These are phyloP conservation scores for Eupithecia vulgata DNA, from an alignment of 2,888 invertebrate species.

Conservation along the genomic window DNA sequence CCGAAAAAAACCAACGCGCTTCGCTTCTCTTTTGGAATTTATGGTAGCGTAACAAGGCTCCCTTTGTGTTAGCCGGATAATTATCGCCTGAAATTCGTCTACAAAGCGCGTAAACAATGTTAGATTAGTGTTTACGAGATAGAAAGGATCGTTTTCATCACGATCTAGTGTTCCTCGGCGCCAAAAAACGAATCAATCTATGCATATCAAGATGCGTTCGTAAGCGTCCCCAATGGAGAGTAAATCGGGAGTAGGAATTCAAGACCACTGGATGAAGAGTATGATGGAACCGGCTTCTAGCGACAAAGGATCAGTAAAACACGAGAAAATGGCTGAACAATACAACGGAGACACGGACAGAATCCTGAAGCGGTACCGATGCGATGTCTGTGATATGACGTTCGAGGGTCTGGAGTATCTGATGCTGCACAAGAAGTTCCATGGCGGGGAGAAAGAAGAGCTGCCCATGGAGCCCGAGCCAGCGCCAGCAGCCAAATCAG, in stretches of 20 bases:
- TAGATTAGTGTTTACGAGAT: conserved; percentile 56
- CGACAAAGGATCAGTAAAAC: conserved; percentile 76
- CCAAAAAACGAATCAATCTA: conserved; percentile 74
- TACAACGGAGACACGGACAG: conserved; percentile 72
- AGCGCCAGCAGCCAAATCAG: conserved; percentile 56
- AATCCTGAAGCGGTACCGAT: conserved; percentile 70
- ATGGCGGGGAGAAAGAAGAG: conserved; percentile 74
- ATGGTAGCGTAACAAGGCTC: conserved; percentile 83
- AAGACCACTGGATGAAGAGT: conserved; percentile 81
- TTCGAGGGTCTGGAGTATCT: conserved; percentile 78
- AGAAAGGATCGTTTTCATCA: conserved; percentile 44
- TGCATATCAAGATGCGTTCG: conserved; percentile 59
- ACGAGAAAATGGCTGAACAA: conserved; percentile 77
- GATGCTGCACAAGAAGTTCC: conserved; percentile 78
- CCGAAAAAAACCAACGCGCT: conserved; percentile 79
- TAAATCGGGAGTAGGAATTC: conserved; percentile 72
- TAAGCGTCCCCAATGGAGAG: conserved; percentile 73
- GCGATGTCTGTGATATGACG: conserved; percentile 76
- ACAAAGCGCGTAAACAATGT: conserved; percentile 76
- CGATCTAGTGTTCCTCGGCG: conserved; percentile 54
- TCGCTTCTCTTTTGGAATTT: conserved; percentile 84
- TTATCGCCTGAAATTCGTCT: conserved; percentile 69
- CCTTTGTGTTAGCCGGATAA: conserved; percentile 75
- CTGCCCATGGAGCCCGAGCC: conserved; percentile 68
- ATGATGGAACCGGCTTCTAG: conserved; percentile 79